These are phyloP conservation scores for Peromyscus eremicus DNA, from an alignment of 2,797 vertebrate species.

Conservation along the genomic window DNA sequence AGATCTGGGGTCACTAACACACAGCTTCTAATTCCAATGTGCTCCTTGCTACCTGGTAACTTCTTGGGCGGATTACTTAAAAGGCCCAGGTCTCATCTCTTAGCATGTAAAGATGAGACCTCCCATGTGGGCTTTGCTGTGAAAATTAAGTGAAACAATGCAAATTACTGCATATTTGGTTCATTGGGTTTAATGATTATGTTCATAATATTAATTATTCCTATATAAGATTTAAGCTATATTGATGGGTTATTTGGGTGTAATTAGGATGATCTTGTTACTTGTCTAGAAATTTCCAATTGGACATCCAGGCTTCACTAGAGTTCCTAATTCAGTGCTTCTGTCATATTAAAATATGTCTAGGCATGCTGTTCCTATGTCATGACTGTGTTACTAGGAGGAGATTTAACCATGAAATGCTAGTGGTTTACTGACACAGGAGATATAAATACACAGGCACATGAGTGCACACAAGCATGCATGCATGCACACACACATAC, in stretches of 20 bases:
- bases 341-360: not conserved
- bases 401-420: not conserved
- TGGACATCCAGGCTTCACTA: not conserved
- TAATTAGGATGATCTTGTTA: not conserved
- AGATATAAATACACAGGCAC: not conserved
- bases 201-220: constrained; percentile 11
- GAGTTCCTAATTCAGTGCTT: not conserved
- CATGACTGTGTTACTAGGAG: not conserved
- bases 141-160: not conserved
- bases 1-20: not conserved
- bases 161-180: not conserved
- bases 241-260: not conserved
- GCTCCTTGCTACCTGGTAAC: not conserved
- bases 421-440: not conserved
- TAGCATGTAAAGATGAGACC: not conserved
- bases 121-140: not conserved
- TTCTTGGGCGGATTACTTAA: not conserved
- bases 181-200: not conserved
- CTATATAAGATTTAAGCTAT: not conserved
- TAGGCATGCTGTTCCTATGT: not conserved
- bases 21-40: not conserved
- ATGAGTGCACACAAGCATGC: not conserved
- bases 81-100: not conserved
- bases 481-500: no score
- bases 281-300: constrained; percentile 19